These are phyloP conservation scores for Betta splendens DNA, from an alignment of 2,797 vertebrate species.

Conservation along the genomic window DNA sequence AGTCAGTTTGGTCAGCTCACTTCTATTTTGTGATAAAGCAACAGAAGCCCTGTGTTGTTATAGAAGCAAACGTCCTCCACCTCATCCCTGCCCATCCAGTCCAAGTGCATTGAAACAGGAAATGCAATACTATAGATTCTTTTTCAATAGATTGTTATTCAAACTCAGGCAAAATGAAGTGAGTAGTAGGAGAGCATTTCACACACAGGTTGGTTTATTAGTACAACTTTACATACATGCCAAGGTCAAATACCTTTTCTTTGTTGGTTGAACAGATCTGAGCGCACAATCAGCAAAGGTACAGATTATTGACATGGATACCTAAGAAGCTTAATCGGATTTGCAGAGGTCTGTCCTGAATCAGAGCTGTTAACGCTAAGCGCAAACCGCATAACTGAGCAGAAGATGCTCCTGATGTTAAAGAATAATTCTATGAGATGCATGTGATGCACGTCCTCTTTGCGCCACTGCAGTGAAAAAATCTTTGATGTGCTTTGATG, in stretches of 20 bases:
- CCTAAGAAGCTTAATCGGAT: conserved; percentile 16
- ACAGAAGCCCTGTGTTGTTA: conserved; percentile 55
- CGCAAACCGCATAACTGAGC: neutral
- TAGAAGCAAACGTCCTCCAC: conserved; percentile 67
- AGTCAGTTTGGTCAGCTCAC: conserved; percentile 82
- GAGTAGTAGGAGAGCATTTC: too few relatives aligned
- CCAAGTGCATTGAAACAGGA: conserved; percentile 22
- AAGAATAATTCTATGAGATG: conserved; percentile 10
- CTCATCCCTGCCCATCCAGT: conserved; percentile 36
- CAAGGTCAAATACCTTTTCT: conserved; percentile 1
- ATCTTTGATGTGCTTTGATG: conserved; percentile 4
- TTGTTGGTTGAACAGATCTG: neutral
- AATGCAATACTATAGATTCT: too few relatives aligned
- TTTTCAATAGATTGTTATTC: too few relatives aligned
- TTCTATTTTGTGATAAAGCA: conserved; percentile 71
- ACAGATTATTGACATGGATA: conserved; percentile 10
- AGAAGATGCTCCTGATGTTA: conserved; percentile 12
- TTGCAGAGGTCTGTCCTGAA: conserved; percentile 9
- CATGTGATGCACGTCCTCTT: conserved; percentile 7
- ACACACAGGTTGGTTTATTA: too few relatives aligned
- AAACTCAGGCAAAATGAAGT: too few relatives aligned
- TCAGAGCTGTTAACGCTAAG: conserved; percentile 3
- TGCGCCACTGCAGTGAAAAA: conserved; percentile 13
- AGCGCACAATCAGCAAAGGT: conserved; percentile 14
- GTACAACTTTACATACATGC: too few relatives aligned